These are phyloP conservation scores for Minunthozetes semirufus DNA, from an alignment of 2,888 invertebrate genomes.

Conservation along the genomic window DNA sequence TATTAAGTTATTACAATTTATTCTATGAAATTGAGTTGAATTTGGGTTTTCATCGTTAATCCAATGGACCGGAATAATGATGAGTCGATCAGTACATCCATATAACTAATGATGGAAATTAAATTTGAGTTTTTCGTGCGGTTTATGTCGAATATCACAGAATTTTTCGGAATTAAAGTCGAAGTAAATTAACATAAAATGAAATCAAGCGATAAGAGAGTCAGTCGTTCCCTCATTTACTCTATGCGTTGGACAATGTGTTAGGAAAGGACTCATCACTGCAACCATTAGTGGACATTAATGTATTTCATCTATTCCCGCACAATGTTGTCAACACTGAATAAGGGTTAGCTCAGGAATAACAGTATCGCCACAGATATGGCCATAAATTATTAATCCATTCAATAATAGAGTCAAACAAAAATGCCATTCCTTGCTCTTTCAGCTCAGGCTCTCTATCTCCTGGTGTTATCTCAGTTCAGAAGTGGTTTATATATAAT, in stretches of 20 bases:
- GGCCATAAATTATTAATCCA: slow-evolving; percentile 1
- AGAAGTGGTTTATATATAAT: slow-evolving; percentile 2
- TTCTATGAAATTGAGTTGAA: neutral
- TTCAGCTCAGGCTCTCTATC: neutral
- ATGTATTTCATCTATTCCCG: neutral
- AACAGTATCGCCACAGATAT: slow-evolving; percentile 1
- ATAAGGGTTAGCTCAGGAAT: neutral
- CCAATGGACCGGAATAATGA: too few relatives aligned
- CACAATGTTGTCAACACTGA: neutral
- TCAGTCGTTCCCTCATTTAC: neutral
- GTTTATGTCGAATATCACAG: neutral
- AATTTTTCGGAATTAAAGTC: neutral
- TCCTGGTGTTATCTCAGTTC: neutral
- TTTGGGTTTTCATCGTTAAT: neutral
- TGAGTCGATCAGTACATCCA: too few relatives aligned
- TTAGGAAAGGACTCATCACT: slow-evolving; percentile 10
- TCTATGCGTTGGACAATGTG: neutral
- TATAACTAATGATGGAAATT: too few relatives aligned
- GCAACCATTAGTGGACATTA: slow-evolving; percentile 18
- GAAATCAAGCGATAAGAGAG: slow-evolving; percentile 24
- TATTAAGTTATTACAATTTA: neutral
- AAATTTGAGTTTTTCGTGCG: neutral
- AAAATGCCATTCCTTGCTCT: neutral
- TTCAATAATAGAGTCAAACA: neutral
- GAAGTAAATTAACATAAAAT: neutral